phyloP scores from a whole-genome alignment of 2,888 invertebrate species.

The Eupithecia centaureata region DNA sequence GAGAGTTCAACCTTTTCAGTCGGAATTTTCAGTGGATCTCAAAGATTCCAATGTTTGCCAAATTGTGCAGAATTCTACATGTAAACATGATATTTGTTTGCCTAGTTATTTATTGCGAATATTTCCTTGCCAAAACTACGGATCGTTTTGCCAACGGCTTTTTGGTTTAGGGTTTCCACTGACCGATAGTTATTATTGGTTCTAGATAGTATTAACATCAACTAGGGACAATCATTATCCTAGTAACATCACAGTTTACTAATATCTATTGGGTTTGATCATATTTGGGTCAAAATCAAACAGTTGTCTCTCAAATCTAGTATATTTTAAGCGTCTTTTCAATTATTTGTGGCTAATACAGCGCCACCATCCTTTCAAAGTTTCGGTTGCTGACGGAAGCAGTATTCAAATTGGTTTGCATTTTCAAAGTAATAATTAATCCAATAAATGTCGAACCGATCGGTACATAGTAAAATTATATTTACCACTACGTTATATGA shows the following conservation, averaged over 20 bases:
- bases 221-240: neutral
- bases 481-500: constrained; percentile 10
- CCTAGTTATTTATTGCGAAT: constrained; percentile 49
- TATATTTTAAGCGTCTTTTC: neutral
- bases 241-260: neutral
- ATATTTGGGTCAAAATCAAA: neutral
- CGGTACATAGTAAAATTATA: constrained; percentile 5
- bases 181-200: neutral
- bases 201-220: neutral
- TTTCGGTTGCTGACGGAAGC: constrained; percentile 1
- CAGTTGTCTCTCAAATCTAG: neutral
- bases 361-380: neutral
- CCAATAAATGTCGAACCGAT: constrained; percentile 1
- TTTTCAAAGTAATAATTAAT: constrained; percentile 6
- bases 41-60: constrained; percentile 51
- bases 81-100: constrained; percentile 39
- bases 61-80: constrained; percentile 45
- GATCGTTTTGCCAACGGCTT: constrained; percentile 23
- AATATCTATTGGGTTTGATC: neutral
- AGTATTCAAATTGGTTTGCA: constrained; percentile 8
- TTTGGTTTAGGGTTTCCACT: constrained; percentile 13
- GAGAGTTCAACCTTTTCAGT: constrained; percentile 43
- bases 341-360: neutral
- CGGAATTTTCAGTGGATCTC: constrained; percentile 35
- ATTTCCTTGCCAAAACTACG: constrained; percentile 49